phyloP scores from a whole-genome alignment of 2,113 vertebrate species.

The Bagarius yarrelli region DNA sequence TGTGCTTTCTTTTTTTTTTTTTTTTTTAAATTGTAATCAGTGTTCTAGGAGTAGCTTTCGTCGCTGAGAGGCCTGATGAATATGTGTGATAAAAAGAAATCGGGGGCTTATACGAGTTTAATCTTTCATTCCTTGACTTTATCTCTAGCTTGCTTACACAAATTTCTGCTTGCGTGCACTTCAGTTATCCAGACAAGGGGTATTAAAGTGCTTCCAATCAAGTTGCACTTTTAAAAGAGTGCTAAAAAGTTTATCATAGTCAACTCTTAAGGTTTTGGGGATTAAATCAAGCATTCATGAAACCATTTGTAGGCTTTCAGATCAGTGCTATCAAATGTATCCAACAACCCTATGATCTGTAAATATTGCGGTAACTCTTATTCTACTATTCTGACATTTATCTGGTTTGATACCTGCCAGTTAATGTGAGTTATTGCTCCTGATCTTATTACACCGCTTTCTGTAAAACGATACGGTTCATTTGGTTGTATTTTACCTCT shows the following conservation, averaged over 20 bases:
- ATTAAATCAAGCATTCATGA: conserved; percentile 54
- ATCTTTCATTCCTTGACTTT: conserved; percentile 35
- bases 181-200: conserved; percentile 13
- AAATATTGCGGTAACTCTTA: background rate
- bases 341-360: background rate
- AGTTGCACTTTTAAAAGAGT: background rate
- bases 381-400: background rate
- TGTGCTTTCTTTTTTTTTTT: conserved; percentile 6
- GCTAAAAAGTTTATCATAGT: background rate
- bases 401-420: conserved; percentile 9
- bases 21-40: conserved; percentile 12
- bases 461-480: background rate
- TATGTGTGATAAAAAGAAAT: conserved; percentile 33
- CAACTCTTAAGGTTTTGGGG: conserved; percentile 11
- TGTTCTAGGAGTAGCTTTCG: conserved; percentile 17
- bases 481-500: background rate
- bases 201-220: background rate
- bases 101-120: conserved; percentile 27
- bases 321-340: conserved; percentile 55
- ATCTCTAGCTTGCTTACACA: conserved; percentile 21
- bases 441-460: background rate
- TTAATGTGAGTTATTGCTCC: conserved; percentile 9
- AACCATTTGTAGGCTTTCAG: conserved; percentile 64
- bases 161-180: conserved; percentile 10
- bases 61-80: conserved; percentile 17